phyloP scores from a whole-genome alignment of 1,140 invertebrate genomes.

The Euura lappo region DNA sequence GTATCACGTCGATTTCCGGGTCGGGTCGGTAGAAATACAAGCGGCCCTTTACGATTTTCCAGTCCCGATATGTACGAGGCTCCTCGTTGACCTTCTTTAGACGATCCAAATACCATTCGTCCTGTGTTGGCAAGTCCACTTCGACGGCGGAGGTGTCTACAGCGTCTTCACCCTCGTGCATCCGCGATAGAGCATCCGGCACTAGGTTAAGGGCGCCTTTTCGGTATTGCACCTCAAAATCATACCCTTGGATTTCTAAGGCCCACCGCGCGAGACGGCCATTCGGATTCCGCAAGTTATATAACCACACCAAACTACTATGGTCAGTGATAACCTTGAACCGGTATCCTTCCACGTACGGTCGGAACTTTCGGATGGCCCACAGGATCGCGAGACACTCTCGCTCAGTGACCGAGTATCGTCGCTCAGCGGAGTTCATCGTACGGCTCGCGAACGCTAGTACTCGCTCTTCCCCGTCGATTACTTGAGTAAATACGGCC shows the following conservation, averaged over 20 bases:
- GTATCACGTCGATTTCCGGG: background rate
- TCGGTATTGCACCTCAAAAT: slow-evolving; percentile 36
- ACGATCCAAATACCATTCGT: no score
- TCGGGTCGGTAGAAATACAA: no score
- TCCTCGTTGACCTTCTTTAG: background rate
- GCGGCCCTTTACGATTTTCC: background rate
- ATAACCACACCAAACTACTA: slow-evolving; percentile 32
- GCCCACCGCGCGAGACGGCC: slow-evolving; percentile 43
- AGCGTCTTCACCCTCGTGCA: background rate
- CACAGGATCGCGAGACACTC: no score
- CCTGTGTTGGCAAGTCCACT: background rate
- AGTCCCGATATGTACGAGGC: background rate
- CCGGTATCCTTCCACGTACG: slow-evolving; percentile 48
- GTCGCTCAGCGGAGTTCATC: no score
- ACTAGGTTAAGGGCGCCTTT: slow-evolving; percentile 29
- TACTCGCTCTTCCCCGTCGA: no score
- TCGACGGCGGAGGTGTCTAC: background rate
- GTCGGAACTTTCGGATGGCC: slow-evolving; percentile 51
- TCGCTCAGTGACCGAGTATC: no score
- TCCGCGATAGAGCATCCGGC: slow-evolving; percentile 23
- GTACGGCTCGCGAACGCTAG: no score
- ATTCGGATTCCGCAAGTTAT: slow-evolving; percentile 33
- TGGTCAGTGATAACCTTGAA: slow-evolving; percentile 50
- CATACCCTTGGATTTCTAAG: slow-evolving; percentile 33
- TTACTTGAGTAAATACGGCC: no score